Evolutionary conservation across 2,797 vertebrate genomes (phyloP).

Genomic region (Pantherophis vulpinus): DNA sequence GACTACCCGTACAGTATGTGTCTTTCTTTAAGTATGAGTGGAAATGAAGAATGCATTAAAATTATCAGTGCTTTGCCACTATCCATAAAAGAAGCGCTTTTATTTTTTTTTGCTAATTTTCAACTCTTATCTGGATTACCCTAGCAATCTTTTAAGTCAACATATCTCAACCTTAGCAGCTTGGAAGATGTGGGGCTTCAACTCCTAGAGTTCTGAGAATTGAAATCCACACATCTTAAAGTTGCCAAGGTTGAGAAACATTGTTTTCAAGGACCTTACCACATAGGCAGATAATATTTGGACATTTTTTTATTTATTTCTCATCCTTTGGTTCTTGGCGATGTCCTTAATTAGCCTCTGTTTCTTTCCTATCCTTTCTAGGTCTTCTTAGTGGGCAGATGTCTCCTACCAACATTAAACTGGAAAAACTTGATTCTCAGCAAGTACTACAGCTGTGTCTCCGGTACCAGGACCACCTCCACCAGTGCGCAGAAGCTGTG

Average conservation of each 20-base stretch:
- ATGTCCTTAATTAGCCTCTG: not conserved
- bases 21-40: not conserved
- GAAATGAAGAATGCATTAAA: not conserved
- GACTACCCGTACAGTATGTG: not conserved
- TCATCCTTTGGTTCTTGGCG: not conserved
- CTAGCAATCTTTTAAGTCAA: not conserved
- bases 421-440: conserved; percentile 89
- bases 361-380: conserved; percentile 48
- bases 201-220: not conserved
- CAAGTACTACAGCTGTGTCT: conserved; percentile 93
- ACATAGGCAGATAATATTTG: not conserved
- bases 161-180: not conserved
- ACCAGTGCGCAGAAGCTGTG: conserved; percentile 95
- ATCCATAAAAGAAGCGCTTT: not conserved
- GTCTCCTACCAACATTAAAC: conserved; percentile 81
- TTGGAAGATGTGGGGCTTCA: not conserved
- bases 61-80: not conserved
- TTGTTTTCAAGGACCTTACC: not conserved
- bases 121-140: not conserved
- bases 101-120: not conserved
- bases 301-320: not conserved
- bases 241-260: not conserved
- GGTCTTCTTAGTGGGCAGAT: conserved; percentile 94
- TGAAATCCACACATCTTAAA: not conserved
- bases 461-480: conserved; percentile 93